Percentiles rank a stretch among this genome's conserved stretches.
phyloP scores from a whole-genome alignment of 2,888 invertebrate species.

The Sesamia inferens region DNA sequence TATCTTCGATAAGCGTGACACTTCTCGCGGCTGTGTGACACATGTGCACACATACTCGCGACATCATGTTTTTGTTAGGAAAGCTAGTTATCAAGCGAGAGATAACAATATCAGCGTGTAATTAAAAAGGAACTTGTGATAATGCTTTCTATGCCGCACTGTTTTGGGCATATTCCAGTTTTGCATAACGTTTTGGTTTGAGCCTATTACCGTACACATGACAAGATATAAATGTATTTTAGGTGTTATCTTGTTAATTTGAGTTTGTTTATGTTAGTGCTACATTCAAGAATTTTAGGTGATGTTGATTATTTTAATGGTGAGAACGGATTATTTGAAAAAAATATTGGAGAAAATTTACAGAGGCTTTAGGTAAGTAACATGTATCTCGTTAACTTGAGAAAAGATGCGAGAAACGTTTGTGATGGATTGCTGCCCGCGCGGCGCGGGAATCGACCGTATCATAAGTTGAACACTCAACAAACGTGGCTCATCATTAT shows the following conservation, averaged over 20 bases:
- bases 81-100: constrained; percentile 51
- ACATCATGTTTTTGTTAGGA: constrained; percentile 6
- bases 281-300: too few species aligned
- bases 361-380: neutral
- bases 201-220: neutral
- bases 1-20: constrained; percentile 30
- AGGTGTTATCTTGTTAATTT: neutral
- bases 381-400: neutral
- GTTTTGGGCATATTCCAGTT: constrained; percentile 16
- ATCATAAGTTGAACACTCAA: too few species aligned
- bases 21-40: constrained; percentile 5
- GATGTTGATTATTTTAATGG: neutral
- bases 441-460: neutral
- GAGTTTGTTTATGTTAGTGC: neutral
- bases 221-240: neutral
- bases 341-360: neutral
- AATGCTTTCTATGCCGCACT: constrained; percentile 49
- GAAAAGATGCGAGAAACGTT: neutral
- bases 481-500: too few species aligned
- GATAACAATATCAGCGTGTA: constrained; percentile 62
- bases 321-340: neutral
- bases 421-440: neutral
- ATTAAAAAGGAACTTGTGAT: constrained; percentile 61
- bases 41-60: neutral
- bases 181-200: neutral